A percentile compares a stretch with the other conserved stretches of the same genome.
phyloP scores from a whole-genome alignment of 2,888 invertebrate genomes.

The Mythimna vitellina region DNA sequence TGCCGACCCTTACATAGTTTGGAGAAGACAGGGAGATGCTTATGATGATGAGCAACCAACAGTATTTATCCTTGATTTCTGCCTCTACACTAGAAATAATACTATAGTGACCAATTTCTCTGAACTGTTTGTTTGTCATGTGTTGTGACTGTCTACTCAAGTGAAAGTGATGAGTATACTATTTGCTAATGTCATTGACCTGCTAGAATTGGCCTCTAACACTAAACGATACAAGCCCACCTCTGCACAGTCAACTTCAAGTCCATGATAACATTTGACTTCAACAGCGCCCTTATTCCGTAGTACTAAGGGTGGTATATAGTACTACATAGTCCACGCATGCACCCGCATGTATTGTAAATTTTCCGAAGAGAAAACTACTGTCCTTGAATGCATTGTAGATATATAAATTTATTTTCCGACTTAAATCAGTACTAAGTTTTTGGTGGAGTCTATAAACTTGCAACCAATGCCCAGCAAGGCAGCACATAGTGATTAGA shows the following conservation, averaged over 20 bases:
- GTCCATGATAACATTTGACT: background rate
- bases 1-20: background rate
- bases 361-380: constrained; percentile 37
- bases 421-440: background rate
- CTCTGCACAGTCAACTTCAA: background rate
- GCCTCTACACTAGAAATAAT: background rate
- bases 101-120: background rate
- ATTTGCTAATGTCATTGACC: constrained; percentile 38
- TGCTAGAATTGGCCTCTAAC: constrained; percentile 30
- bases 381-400: constrained; percentile 21
- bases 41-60: background rate
- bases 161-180: constrained; percentile 44
- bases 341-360: constrained; percentile 36
- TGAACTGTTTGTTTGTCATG: constrained; percentile 19
- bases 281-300: constrained; percentile 6
- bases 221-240: constrained; percentile 1
- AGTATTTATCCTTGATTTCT: too few relatives aligned
- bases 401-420: background rate
- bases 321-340: background rate
- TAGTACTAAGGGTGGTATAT: constrained; percentile 1
- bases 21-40: background rate
- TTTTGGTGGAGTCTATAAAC: background rate
- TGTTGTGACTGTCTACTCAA: constrained; percentile 21
- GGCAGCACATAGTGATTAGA: too few relatives aligned
- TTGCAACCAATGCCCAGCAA: background rate